A percentile compares a stretch with the other conserved stretches of the same genome.
These are phyloP conservation scores for Typhlomys cinereus DNA, from an alignment of 2,113 vertebrate species.

Conservation along the genomic window DNA sequence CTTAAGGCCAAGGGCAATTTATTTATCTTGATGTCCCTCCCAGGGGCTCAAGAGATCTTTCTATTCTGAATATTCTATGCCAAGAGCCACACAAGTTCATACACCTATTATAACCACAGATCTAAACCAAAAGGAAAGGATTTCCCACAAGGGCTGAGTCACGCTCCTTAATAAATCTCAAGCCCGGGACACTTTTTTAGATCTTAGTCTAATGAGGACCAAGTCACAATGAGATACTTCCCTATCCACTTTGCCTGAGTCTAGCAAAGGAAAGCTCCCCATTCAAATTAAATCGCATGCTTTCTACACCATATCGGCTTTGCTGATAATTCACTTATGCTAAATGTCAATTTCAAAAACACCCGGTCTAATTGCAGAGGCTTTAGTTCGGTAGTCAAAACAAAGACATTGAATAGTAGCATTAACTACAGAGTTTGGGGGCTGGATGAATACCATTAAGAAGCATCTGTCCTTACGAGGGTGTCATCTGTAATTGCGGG, in stretches of 20 bases:
- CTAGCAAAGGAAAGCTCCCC: slow-evolving; percentile 48
- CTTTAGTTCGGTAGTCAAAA: slow-evolving; percentile 63
- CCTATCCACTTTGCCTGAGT: background rate
- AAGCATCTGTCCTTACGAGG: slow-evolving; percentile 29
- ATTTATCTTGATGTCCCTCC: slow-evolving; percentile 19
- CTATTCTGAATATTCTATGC: slow-evolving; percentile 33
- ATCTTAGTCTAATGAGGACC: slow-evolving; percentile 42
- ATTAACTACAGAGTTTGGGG: slow-evolving; percentile 21
- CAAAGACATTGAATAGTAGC: background rate
- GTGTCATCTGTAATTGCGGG: too few relatives aligned
- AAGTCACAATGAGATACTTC: slow-evolving; percentile 52
- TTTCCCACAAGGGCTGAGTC: slow-evolving; percentile 52
- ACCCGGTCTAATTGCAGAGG: slow-evolving; percentile 48
- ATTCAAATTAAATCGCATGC: slow-evolving; percentile 53
- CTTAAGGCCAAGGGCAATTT: slow-evolving; percentile 7
- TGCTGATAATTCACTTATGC: slow-evolving; percentile 50
- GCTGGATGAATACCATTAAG: slow-evolving; percentile 33
- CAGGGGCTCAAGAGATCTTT: background rate
- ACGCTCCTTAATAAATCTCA: slow-evolving; percentile 62
- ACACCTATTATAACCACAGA: slow-evolving; percentile 51
- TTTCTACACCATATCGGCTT: slow-evolving; percentile 48
- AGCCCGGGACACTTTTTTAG: slow-evolving; percentile 59
- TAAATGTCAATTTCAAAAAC: slow-evolving; percentile 68
- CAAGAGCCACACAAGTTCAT: slow-evolving; percentile 10
- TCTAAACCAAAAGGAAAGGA: slow-evolving; percentile 40